Conservation (phyloP, 2,113 vertebrate genomes). For the Monopterus albus region DNA sequence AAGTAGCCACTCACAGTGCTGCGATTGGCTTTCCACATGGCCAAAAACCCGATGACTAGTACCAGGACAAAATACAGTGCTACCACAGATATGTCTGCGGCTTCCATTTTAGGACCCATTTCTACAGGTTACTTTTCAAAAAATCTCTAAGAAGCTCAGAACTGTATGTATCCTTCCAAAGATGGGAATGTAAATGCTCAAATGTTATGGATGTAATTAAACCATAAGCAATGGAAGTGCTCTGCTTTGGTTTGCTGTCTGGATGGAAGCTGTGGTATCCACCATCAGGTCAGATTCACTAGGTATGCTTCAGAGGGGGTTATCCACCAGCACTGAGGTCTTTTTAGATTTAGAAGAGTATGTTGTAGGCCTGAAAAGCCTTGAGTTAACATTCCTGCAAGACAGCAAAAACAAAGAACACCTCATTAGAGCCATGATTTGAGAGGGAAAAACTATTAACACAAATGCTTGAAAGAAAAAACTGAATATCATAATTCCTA, state of each 20-base stretch:
- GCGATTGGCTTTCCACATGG: slow-evolving; percentile 97
- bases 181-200: slow-evolving; percentile 1
- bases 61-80: slow-evolving; percentile 96
- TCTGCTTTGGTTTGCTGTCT: slow-evolving; percentile 95
- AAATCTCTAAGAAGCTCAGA: neutral
- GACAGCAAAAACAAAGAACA: slow-evolving; percentile 92
- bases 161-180: slow-evolving; percentile 12
- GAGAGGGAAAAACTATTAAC: slow-evolving; percentile 2
- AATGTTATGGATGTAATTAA: neutral
- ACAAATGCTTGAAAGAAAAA: slow-evolving; percentile 22
- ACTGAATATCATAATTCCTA: neutral
- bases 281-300: slow-evolving; percentile 82
- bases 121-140: slow-evolving; percentile 55
- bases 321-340: slow-evolving; percentile 90
- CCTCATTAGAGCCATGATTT: slow-evolving; percentile 67
- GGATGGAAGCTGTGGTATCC: slow-evolving; percentile 89
- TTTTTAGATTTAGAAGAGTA: slow-evolving; percentile 85
- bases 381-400: slow-evolving; percentile 96
- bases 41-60: slow-evolving; percentile 93
- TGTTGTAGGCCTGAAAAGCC: slow-evolving; percentile 89
- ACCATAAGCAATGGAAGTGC: slow-evolving; percentile 44
- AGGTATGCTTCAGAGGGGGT: slow-evolving; percentile 83
- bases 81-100: slow-evolving; percentile 94
- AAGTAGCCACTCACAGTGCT: slow-evolving; percentile 98
- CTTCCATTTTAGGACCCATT: slow-evolving; percentile 91